Evolutionary conservation across 2,888 invertebrate genomes (phyloP).

Genomic region (Rapana venosa): DNA sequence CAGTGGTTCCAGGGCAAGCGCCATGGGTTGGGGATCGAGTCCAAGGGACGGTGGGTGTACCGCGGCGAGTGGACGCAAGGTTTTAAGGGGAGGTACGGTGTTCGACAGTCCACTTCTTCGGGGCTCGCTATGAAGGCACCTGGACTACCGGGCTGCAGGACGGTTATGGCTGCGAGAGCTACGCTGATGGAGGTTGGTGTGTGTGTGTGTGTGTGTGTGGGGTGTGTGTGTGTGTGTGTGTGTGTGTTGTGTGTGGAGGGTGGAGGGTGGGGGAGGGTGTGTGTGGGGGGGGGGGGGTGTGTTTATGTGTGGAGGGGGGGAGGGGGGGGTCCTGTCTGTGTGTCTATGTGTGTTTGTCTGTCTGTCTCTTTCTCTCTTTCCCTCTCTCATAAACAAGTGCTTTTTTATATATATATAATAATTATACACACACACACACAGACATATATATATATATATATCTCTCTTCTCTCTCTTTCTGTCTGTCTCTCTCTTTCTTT

Average conservation of each 20-base stretch:
- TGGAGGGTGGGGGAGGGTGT: background rate
- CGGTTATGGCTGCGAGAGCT: slow-evolving; percentile 99
- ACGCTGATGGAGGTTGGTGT: slow-evolving; percentile 94
- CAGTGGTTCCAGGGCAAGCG: slow-evolving; percentile 99
- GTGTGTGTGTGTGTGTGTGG: background rate
- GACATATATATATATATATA: no score
- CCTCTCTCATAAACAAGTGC: background rate
- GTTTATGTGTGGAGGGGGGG: no score
- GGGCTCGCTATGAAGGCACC: slow-evolving; percentile 81
- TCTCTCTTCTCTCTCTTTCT: no score
- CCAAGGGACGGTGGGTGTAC: slow-evolving; percentile 97
- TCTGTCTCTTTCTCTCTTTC: background rate
- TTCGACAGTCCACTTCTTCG: slow-evolving; percentile 95
- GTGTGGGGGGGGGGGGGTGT: background rate
- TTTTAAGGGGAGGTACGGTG: slow-evolving; percentile 98
- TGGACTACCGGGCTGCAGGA: slow-evolving; percentile 99
- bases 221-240: background rate
- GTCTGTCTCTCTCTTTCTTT: no score
- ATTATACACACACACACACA: no score
- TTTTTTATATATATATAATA: no score
- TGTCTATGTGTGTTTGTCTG: background rate
- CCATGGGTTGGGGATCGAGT: slow-evolving; percentile 98
- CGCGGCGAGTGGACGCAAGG: slow-evolving; percentile 99
- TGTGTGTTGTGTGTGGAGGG: background rate
- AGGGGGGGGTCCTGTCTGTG: background rate